Percentiles rank a stretch among this genome's conserved stretches.
Conservation (phyloP, 2,113 vertebrate genomes). For the Phyllostomus discolor region DNA sequence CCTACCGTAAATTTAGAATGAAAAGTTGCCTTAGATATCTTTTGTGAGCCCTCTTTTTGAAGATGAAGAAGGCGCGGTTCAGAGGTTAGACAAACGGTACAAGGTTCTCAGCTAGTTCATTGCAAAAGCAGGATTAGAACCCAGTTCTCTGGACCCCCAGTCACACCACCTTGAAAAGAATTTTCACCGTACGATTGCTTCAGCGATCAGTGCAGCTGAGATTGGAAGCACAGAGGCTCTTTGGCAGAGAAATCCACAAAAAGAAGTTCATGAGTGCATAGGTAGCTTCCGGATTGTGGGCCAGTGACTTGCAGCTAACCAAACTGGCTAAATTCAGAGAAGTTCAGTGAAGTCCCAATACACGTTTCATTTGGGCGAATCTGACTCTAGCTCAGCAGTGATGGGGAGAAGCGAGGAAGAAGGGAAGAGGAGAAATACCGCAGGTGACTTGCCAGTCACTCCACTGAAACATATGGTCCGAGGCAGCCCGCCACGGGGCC, state of each 20-base stretch:
- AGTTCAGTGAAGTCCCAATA: neutral
- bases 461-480: neutral
- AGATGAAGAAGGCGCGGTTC: neutral
- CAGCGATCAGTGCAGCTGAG: neutral
- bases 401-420: neutral
- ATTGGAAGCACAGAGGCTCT: neutral
- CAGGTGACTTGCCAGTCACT: neutral
- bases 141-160: neutral
- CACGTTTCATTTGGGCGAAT: neutral
- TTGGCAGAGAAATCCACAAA: neutral
- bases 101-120: neutral
- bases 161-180: neutral
- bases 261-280: neutral
- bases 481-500: neutral
- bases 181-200: neutral
- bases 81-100: neutral
- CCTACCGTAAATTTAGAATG: neutral
- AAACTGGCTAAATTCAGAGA: constrained; percentile 22
- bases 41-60: neutral
- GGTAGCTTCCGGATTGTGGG: neutral
- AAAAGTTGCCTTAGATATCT: neutral
- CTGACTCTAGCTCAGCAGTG: neutral
- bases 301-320: constrained; percentile 39
- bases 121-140: neutral
- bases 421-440: neutral